Evolutionary conservation across 2,113 vertebrate genomes (phyloP).

Genomic region (Chrysochloris asiatica): DNA sequence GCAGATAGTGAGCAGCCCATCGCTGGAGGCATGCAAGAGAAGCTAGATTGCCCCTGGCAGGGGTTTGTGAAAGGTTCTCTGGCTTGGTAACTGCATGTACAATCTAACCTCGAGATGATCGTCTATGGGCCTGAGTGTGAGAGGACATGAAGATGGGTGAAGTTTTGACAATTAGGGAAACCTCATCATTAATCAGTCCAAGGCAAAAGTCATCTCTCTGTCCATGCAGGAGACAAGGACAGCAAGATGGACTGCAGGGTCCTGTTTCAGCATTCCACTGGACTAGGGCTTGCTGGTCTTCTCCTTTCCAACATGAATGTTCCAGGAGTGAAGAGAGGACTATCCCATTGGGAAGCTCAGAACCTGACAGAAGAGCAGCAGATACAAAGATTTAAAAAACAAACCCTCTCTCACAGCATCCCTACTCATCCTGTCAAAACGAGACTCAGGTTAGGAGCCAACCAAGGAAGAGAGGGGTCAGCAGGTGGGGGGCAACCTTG

Average conservation of each 20-base stretch:
- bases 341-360: neutral
- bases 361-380: neutral
- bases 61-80: neutral
- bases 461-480: neutral
- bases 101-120: neutral
- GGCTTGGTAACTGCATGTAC: neutral
- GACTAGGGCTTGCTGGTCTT: neutral
- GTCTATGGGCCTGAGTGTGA: neutral
- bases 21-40: neutral
- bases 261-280: neutral
- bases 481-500: neutral
- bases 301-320: neutral
- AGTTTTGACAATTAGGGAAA: neutral
- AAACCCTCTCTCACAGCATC: neutral
- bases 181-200: too few relatives aligned
- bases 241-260: neutral
- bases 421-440: neutral
- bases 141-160: neutral
- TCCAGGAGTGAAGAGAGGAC: neutral
- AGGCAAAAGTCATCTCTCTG: neutral
- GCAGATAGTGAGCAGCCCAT: neutral
- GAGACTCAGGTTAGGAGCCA: neutral
- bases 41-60: neutral
- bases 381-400: neutral
- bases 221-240: neutral